Percentiles rank a stretch among this genome's conserved stretches.
Conservation (phyloP, 2,113 vertebrate species). For the Neodon shergylaensis region DNA sequence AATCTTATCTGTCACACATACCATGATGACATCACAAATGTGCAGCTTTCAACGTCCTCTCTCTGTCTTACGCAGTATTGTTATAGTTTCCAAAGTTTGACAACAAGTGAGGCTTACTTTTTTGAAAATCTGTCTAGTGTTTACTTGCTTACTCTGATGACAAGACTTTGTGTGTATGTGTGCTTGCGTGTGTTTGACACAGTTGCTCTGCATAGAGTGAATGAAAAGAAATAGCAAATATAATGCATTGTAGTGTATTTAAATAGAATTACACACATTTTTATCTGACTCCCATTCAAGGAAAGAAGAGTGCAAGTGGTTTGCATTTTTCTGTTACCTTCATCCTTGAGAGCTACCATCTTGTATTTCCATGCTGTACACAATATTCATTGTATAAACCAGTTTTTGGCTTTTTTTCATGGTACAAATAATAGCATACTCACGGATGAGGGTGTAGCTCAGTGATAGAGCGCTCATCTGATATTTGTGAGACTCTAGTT, state of each 20-base stretch:
- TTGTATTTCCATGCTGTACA: not conserved
- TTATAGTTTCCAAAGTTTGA: not conserved
- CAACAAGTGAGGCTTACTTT: not conserved
- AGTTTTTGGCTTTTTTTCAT: not conserved
- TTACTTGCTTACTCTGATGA: not conserved
- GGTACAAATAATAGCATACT: not conserved
- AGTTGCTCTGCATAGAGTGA: not conserved
- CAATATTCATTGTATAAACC: not conserved
- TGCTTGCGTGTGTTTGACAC: not conserved
- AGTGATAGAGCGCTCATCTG: not conserved
- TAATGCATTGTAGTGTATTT: not conserved
- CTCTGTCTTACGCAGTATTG: not conserved
- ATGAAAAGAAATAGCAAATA: not conserved
- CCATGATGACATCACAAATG: constrained; percentile 36
- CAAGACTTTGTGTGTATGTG: not conserved
- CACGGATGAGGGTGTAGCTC: not conserved
- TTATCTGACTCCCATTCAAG: not conserved
- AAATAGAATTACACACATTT: not conserved
- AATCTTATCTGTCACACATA: constrained; percentile 20
- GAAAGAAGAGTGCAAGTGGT: not conserved
- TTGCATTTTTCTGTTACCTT: constrained; percentile 18
- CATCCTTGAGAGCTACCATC: not conserved
- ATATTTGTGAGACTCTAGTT: not conserved
- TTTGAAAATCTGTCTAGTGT: not conserved
- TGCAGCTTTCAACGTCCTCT: not conserved